Evolutionary conservation across 2,888 invertebrate genomes (phyloP).

Genomic region (Lochmaea crataegi): DNA sequence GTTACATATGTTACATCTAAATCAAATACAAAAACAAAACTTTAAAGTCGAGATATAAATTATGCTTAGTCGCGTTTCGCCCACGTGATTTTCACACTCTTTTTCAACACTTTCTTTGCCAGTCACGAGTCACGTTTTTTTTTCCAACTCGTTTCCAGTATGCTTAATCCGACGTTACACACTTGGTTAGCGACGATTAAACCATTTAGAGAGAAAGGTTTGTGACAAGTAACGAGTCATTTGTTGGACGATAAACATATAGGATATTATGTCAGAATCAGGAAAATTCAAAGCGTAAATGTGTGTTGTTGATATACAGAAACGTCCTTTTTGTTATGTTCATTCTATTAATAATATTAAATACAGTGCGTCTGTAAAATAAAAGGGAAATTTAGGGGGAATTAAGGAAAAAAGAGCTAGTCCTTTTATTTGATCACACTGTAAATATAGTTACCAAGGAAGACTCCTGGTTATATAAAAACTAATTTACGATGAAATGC

Average conservation of each 20-base stretch:
- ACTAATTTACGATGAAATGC: too few relatives aligned
- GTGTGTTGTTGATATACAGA: too few relatives aligned
- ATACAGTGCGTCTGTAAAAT: neutral
- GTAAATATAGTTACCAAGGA: too few relatives aligned
- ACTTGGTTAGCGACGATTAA: slow-evolving; percentile 21
- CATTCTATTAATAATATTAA: neutral
- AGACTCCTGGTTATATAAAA: too few relatives aligned
- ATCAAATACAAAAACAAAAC: neutral
- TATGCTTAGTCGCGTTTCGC: slow-evolving; percentile 8
- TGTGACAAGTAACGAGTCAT: neutral
- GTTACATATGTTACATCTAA: slow-evolving; percentile 1
- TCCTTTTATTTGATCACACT: too few relatives aligned
- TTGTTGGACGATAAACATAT: slow-evolving; percentile 47
- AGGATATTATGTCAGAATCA: slow-evolving; percentile 47
- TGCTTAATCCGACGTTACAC: slow-evolving; percentile 10
- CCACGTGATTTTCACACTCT: slow-evolving; percentile 29
- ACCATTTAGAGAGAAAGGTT: slow-evolving; percentile 16
- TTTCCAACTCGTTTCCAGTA: slow-evolving; percentile 6
- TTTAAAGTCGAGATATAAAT: slow-evolving; percentile 2
- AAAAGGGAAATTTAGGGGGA: neutral
- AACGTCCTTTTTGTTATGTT: neutral
- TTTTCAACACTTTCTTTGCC: slow-evolving; percentile 20
- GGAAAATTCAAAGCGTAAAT: too few relatives aligned
- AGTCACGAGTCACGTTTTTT: slow-evolving; percentile 14
- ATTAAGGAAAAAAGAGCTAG: too few relatives aligned